Evolutionary conservation across 1,140 invertebrate species (phyloP).

Genomic region (Drosophila virilis): DNA sequence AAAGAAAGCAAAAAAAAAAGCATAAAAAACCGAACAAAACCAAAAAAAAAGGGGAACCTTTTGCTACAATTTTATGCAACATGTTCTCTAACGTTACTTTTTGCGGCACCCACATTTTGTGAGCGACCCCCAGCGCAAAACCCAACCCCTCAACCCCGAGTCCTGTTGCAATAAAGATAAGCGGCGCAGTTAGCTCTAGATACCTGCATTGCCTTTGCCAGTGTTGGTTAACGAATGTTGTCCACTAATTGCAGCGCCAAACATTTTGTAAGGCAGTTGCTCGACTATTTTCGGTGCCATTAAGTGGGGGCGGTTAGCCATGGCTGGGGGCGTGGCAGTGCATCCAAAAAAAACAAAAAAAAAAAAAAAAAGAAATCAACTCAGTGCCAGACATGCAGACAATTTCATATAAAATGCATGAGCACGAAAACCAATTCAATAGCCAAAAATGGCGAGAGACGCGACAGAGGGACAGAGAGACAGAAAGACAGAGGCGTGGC

Average conservation of each 20-base stretch:
- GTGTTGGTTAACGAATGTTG: conserved; percentile 78
- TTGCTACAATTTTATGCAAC: conserved; percentile 43
- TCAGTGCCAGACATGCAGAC: conserved; percentile 73
- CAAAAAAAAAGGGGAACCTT: conserved; percentile 25
- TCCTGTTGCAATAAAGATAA: conserved; percentile 75
- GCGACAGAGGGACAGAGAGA: not conserved
- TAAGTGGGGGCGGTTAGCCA: conserved; percentile 20
- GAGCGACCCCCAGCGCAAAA: not conserved
- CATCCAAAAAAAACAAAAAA: too few species aligned
- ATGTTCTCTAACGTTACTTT: conserved; percentile 35
- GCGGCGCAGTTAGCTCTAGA: conserved; percentile 45
- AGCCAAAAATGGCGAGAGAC: conserved; percentile 55
- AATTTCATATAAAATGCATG: conserved; percentile 83
- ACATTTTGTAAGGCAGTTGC: conserved; percentile 52
- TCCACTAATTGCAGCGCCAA: conserved; percentile 79
- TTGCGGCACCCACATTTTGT: conserved; percentile 53
- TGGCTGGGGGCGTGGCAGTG: not conserved
- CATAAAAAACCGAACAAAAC: not conserved
- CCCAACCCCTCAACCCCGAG: not conserved
- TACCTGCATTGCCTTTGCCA: conserved; percentile 65
- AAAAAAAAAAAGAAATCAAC: conserved; percentile 20
- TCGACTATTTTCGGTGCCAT: conserved; percentile 23
- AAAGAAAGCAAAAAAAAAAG: conserved; percentile 2
- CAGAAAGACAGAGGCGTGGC: not conserved
- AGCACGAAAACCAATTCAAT: conserved; percentile 81